A percentile compares a stretch with the other conserved stretches of the same genome.
phyloP scores from a whole-genome alignment of 2,113 vertebrate species.

The Coturnix japonica region DNA sequence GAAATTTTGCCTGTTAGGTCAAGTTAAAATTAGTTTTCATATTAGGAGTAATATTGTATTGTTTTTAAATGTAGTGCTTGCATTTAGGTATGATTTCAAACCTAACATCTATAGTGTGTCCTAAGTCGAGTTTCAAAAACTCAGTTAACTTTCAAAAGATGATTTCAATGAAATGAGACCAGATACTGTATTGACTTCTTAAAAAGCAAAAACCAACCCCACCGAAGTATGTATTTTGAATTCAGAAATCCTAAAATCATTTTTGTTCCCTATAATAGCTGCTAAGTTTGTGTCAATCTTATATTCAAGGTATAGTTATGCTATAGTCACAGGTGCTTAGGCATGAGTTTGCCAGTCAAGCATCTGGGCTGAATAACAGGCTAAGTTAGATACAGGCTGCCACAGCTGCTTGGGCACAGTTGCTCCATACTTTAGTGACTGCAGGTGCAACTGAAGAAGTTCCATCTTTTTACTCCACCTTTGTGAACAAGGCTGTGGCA shows the following conservation, averaged over 20 bases:
- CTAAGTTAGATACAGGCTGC: background rate
- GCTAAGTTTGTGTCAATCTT: background rate
- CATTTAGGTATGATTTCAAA: background rate
- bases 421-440: background rate
- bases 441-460: background rate
- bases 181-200: background rate
- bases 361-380: background rate
- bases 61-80: background rate
- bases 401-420: background rate
- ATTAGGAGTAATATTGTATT: background rate
- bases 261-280: background rate
- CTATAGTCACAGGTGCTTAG: background rate
- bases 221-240: background rate
- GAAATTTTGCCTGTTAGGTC: background rate
- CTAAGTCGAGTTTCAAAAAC: background rate
- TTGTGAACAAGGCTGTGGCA: background rate
- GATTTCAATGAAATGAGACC: background rate
- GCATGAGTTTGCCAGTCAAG: background rate
- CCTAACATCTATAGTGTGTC: background rate
- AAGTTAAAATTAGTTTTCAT: background rate
- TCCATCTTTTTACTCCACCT: background rate
- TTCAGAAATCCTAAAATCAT: background rate
- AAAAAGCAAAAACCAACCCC: too few species aligned
- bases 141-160: background rate
- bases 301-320: background rate